phyloP scores from a whole-genome alignment of 2,888 invertebrate genomes.

The Macrophya alboannulata region DNA sequence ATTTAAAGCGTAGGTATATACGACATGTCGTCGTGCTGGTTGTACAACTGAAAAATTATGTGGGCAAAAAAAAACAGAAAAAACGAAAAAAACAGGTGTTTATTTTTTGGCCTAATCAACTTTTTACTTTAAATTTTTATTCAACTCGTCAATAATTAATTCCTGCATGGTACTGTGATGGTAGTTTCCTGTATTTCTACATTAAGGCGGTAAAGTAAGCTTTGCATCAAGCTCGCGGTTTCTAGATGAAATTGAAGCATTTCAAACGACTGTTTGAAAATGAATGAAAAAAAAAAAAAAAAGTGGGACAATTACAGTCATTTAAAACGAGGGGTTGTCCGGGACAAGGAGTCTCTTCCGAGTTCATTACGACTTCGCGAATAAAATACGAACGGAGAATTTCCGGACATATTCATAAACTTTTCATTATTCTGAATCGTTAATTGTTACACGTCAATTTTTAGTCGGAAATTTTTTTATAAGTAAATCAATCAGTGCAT shows the following conservation, averaged over 20 bases:
- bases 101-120: neutral
- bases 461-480: conserved; percentile 11
- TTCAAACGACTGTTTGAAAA: neutral
- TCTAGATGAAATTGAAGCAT: neutral
- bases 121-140: neutral
- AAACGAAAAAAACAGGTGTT: neutral
- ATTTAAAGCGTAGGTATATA: neutral
- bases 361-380: conserved; percentile 3
- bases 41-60: neutral
- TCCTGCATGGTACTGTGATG: neutral
- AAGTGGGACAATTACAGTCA: conserved; percentile 22
- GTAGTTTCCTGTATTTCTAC: neutral
- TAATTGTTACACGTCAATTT: conserved; percentile 28
- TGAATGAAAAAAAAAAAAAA: too few species aligned
- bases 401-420: neutral
- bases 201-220: neutral
- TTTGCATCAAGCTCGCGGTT: neutral
- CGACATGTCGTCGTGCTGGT: neutral
- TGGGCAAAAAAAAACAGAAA: too few species aligned
- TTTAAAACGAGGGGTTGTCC: conserved; percentile 32
- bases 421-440: neutral
- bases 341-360: conserved; percentile 24
- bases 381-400: conserved; percentile 20
- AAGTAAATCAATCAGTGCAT: neutral
- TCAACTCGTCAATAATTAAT: neutral